Percentiles rank a stretch among this genome's conserved stretches.
Conservation (phyloP, 2,113 vertebrate genomes). For the Equus przewalskii region DNA sequence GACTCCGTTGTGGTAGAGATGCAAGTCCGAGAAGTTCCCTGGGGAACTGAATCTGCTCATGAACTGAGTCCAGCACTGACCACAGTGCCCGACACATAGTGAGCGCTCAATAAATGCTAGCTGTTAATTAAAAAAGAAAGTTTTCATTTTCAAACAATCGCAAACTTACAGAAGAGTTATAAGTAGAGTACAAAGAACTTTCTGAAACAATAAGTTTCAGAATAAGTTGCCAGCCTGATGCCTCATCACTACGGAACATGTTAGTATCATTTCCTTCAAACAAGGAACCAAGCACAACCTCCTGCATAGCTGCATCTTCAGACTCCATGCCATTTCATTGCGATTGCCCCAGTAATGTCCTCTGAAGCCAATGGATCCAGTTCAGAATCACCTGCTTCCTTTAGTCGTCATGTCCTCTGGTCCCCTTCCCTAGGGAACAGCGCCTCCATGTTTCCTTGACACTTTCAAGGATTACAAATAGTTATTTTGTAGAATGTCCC, state of each 20-base stretch:
- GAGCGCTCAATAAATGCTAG: neutral
- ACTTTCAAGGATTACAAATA: neutral
- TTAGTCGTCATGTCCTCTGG: neutral
- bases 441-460: neutral
- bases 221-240: neutral
- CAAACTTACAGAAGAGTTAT: neutral
- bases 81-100: neutral
- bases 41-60: neutral
- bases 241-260: neutral
- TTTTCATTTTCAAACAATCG: neutral
- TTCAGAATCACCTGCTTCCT: neutral
- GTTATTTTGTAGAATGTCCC: neutral
- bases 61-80: neutral
- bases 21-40: neutral
- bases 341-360: neutral
- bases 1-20: neutral
- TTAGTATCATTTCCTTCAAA: neutral
- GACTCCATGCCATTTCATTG: neutral
- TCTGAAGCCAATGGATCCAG: neutral
- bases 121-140: neutral
- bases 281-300: neutral
- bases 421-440: neutral
- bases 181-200: neutral
- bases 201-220: neutral
- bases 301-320: neutral